Base-by-base conservation (phyloP, 92 coral and sea anemone genomes). In the Bergia puertoricense region DNA sequence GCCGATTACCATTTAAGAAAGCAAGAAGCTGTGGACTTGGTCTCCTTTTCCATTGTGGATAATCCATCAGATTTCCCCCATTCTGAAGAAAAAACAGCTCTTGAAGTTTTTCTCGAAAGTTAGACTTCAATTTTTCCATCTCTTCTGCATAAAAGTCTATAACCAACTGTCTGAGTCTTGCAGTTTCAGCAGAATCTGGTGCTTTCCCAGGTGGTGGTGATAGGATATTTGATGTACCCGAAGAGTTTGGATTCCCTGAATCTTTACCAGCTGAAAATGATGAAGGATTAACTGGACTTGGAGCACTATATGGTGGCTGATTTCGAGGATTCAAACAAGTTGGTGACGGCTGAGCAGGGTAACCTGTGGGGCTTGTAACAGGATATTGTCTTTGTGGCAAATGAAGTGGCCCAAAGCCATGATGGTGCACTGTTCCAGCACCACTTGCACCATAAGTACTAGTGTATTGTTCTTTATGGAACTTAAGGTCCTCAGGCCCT, bases 351-450 rank as follows among this genome's bases (percentile, higher is more conserved):
- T 94, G 96, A 89, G 88, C 89, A 45, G 98, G 93, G 85, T 92
- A 93, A 44, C 93, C 93, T 6, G 93, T 86, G 18, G 98, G 96
- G 69, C 95, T 95, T 75, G 94, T 95, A 39, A 95, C 86, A 6
- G 99, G 94, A 81, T 71, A 84, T 14, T 79, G 67, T 40, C 87
- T 84, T 50, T 93, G 96, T 13, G 93, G 80, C 72, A 93, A 81
- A 81, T 74, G 91, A 78, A 94, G 93, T 56, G 92, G 41, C 54
- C 91, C 94, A 77, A 89, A 97, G 42, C 96, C 95, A 88, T 92
- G 98, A 88, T 95, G 99, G 74, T 97, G 99, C 7, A 94, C 89
- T 4, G 99, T 96, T 38, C 98, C 98, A 8, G 98, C 94, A 36
- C 97, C 90, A 37, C 91, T 93, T 57, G 95, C 95, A 76, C 94